Percentiles rank a stretch among this genome's conserved stretches.
These are phyloP conservation scores for Poecile montanus DNA, from an alignment of 2,797 vertebrate species.

Conservation along the genomic window DNA sequence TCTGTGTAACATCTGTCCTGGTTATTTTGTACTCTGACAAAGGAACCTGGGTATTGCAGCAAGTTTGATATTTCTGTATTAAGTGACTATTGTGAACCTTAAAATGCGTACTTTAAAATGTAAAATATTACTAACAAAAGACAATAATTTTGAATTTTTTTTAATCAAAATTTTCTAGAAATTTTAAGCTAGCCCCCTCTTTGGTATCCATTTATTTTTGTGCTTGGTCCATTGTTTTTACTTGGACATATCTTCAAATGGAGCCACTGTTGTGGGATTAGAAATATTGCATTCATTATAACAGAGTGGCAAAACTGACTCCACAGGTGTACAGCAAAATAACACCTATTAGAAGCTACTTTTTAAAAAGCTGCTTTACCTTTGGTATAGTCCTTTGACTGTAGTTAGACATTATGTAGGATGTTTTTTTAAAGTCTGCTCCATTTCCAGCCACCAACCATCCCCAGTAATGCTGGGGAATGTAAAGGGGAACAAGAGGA, in stretches of 20 bases:
- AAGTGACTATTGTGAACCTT: neutral
- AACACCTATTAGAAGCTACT: neutral
- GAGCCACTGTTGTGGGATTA: neutral
- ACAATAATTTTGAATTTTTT: neutral
- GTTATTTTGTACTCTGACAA: neutral
- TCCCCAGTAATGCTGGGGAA: fast-evolving
- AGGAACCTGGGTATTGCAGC: neutral
- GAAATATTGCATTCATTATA: neutral
- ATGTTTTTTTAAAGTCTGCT: neutral
- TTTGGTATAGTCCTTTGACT: neutral
- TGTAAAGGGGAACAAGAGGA: fast-evolving
- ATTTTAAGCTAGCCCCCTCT: neutral
- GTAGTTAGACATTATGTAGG: neutral
- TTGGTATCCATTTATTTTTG: neutral
- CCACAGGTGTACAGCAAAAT: neutral
- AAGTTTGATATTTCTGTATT: neutral
- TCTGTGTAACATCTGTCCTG: neutral
- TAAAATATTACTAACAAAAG: neutral
- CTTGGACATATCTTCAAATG: neutral
- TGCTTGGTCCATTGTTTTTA: neutral
- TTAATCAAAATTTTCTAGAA: neutral
- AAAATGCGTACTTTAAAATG: neutral
- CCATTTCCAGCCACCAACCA: fast-evolving
- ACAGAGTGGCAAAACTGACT: neutral
- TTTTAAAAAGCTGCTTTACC: neutral